Evolutionary conservation across 2,797 vertebrate species (phyloP).

Genomic region (Centropyge bicolor): DNA sequence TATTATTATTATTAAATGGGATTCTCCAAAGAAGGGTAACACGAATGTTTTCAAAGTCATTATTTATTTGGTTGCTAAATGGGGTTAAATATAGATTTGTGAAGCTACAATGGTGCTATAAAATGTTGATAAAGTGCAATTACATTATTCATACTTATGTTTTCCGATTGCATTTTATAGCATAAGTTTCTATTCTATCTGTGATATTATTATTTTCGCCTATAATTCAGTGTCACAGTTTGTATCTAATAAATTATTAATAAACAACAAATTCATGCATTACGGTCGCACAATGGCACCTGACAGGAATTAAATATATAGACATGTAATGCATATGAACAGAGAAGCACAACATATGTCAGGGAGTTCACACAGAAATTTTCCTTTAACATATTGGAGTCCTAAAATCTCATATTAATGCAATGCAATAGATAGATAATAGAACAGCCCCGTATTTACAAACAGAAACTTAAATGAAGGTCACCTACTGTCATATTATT

Average conservation of each 20-base stretch:
- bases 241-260: not conserved
- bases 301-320: not conserved
- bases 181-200: not conserved
- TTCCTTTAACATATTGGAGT: not conserved
- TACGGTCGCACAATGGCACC: too few relatives aligned
- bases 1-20: not conserved
- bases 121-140: not conserved
- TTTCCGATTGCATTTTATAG: not conserved
- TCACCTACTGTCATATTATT: not conserved
- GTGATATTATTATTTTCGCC: not conserved
- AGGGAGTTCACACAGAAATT: not conserved
- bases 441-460: not conserved
- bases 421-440: rapidly evolving
- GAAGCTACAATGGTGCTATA: not conserved
- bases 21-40: not conserved
- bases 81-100: not conserved
- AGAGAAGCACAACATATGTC: not conserved
- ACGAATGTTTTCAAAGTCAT: not conserved
- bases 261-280: not conserved
- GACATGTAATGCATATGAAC: not conserved
- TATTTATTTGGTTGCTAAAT: not conserved
- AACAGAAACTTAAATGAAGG: not conserved
- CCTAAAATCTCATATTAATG: not conserved
- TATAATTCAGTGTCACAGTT: not conserved
- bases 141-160: too few relatives aligned